These are phyloP conservation scores for Geococcyx californianus DNA, from an alignment of 2,113 vertebrate genomes.

Conservation along the genomic window DNA sequence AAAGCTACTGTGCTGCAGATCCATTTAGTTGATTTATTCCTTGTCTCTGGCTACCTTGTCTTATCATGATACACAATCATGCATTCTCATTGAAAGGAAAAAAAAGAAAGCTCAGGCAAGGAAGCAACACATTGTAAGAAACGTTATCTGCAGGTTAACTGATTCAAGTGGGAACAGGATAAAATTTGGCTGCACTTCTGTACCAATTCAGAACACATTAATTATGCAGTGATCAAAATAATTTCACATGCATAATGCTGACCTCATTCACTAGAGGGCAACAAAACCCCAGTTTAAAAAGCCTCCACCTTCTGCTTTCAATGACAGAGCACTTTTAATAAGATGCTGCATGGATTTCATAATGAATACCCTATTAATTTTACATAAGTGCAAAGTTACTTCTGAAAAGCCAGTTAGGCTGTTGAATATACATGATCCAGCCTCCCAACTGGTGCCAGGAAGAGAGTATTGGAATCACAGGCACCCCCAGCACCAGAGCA, in stretches of 20 bases:
- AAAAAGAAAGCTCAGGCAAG: not conserved
- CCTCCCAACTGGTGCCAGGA: constrained; percentile 10
- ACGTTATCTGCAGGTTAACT: constrained; percentile 12
- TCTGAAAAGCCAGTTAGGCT: constrained; percentile 29
- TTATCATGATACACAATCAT: constrained; percentile 51
- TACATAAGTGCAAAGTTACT: constrained; percentile 47
- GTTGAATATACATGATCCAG: not conserved
- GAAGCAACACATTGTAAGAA: not conserved
- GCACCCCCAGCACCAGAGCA: not conserved
- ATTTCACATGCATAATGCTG: constrained; percentile 77
- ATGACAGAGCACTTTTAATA: constrained; percentile 65
- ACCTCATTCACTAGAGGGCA: constrained; percentile 86
- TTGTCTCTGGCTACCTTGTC: constrained; percentile 51
- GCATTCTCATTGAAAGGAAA: not conserved
- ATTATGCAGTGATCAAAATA: constrained; percentile 75
- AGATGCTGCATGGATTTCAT: constrained; percentile 52
- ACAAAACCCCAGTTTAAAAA: constrained; percentile 75
- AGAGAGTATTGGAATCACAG: not conserved
- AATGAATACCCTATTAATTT: constrained; percentile 65
- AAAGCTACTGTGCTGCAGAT: constrained; percentile 65
- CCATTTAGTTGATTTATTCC: constrained; percentile 71
- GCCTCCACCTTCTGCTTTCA: constrained; percentile 66
- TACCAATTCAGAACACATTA: constrained; percentile 53
- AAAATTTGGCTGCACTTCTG: constrained; percentile 30
- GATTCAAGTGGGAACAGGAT: constrained; percentile 31